phyloP scores from a whole-genome alignment of 2,888 invertebrate genomes.

The Eucriotettix oculatus region DNA sequence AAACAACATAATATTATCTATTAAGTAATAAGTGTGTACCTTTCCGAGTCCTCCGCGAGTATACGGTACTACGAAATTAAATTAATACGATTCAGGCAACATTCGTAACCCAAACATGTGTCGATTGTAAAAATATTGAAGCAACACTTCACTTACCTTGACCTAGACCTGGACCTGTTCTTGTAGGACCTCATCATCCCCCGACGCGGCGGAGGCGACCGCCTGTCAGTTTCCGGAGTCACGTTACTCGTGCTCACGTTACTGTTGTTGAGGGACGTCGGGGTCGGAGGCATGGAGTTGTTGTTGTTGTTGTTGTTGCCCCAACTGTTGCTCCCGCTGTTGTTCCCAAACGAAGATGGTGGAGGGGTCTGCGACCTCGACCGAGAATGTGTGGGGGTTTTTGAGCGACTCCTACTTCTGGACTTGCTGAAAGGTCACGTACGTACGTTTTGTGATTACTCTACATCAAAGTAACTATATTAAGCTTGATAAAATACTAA shows the following conservation, averaged over 20 bases:
- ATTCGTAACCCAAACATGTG: too few relatives aligned
- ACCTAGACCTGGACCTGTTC: too few relatives aligned
- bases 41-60: too few relatives aligned
- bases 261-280: conserved; percentile 24
- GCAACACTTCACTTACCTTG: too few relatives aligned
- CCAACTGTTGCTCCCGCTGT: background rate
- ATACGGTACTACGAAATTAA: too few relatives aligned
- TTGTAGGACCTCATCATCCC: too few relatives aligned
- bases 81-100: too few relatives aligned
- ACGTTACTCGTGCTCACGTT: conserved; percentile 20
- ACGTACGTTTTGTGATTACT: background rate
- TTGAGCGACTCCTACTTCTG: conserved; percentile 35
- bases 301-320: conserved; percentile 14
- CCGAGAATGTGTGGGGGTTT: conserved; percentile 5
- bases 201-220: background rate
- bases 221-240: background rate
- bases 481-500: too few relatives aligned
- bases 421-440: conserved; percentile 15
- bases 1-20: too few relatives aligned
- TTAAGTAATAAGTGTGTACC: too few relatives aligned
- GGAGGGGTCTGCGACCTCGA: conserved; percentile 8
- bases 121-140: too few relatives aligned
- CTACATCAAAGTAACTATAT: too few relatives aligned
- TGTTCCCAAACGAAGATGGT: background rate
- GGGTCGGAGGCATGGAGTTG: conserved; percentile 15